These are phyloP conservation scores for Epirrhoe tristata DNA, from an alignment of 2,888 invertebrate species.

Conservation along the genomic window DNA sequence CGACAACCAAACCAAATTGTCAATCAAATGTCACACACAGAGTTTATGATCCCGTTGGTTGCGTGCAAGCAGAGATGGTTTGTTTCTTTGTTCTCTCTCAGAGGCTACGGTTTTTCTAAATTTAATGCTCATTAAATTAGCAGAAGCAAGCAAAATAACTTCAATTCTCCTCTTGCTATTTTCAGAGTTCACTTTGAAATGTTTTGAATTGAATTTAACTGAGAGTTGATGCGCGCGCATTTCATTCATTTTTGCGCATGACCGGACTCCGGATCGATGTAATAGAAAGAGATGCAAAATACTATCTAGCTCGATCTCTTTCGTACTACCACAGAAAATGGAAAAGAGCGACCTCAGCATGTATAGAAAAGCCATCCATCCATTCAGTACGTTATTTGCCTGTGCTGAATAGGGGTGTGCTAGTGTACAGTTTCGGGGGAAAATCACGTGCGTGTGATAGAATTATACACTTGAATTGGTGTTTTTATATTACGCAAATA, in stretches of 20 bases:
- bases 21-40: constrained; percentile 22
- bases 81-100: no score
- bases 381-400: constrained; percentile 68
- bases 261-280: constrained; percentile 17
- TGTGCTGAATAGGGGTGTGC: constrained; percentile 59
- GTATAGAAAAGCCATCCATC: constrained; percentile 39
- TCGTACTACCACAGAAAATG: constrained; percentile 40
- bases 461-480: constrained; percentile 7
- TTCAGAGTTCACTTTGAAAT: background rate
- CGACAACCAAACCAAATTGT: constrained; percentile 12
- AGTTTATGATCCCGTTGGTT: background rate
- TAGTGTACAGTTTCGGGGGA: constrained; percentile 47
- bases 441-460: constrained; percentile 63
- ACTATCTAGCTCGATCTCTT: constrained; percentile 57
- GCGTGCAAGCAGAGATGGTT: no score
- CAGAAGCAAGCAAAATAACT: no score
- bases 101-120: no score
- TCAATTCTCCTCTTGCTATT: background rate
- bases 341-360: constrained; percentile 20
- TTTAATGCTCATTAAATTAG: no score
- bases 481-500: background rate
- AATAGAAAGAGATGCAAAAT: constrained; percentile 51
- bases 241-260: background rate
- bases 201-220: background rate
- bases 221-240: constrained; percentile 7